A percentile compares a stretch with the other conserved stretches of the same genome.
Conservation (phyloP, 1,140 invertebrate species). For the Heterodera schachtii region DNA sequence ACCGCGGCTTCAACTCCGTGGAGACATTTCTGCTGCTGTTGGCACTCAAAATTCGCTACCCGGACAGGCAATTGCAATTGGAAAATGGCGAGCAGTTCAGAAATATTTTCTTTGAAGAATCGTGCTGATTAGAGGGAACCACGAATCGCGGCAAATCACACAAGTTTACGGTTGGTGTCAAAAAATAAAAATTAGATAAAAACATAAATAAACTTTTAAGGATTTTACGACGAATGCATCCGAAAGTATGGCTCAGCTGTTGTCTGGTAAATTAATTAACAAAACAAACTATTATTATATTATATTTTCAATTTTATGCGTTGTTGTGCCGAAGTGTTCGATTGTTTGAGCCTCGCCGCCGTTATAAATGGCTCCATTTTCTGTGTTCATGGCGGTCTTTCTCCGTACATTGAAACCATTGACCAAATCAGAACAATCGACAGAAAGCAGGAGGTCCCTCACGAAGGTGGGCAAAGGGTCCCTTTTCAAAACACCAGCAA, state of each 20-base stretch:
- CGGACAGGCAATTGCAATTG: constrained; percentile 88
- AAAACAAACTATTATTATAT: background rate
- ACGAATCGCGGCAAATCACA: constrained; percentile 96
- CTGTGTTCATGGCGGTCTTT: constrained; percentile 98
- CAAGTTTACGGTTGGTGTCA: constrained; percentile 70
- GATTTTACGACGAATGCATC: constrained; percentile 91
- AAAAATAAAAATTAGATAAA: background rate
- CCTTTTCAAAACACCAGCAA: no score
- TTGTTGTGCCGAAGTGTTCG: constrained; percentile 88
- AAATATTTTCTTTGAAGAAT: constrained; percentile 73
- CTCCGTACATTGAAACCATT: constrained; percentile 88
- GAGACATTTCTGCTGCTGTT: constrained; percentile 96
- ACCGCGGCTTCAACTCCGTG: constrained; percentile 87
- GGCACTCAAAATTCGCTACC: constrained; percentile 96
- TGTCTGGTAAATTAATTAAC: constrained; percentile 73
- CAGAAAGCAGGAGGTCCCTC: constrained; percentile 96
- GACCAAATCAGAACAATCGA: constrained; percentile 98
- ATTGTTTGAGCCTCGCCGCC: constrained; percentile 94
- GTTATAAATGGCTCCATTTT: constrained; percentile 99
- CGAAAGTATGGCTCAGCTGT: constrained; percentile 97
- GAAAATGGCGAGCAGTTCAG: constrained; percentile 64
- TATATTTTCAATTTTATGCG: constrained; percentile 69
- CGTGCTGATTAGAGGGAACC: constrained; percentile 92
- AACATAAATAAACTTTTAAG: background rate
- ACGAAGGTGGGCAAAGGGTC: constrained; percentile 76